phyloP scores from a whole-genome alignment of 2,113 vertebrate genomes.

The Trematocara zebra region DNA sequence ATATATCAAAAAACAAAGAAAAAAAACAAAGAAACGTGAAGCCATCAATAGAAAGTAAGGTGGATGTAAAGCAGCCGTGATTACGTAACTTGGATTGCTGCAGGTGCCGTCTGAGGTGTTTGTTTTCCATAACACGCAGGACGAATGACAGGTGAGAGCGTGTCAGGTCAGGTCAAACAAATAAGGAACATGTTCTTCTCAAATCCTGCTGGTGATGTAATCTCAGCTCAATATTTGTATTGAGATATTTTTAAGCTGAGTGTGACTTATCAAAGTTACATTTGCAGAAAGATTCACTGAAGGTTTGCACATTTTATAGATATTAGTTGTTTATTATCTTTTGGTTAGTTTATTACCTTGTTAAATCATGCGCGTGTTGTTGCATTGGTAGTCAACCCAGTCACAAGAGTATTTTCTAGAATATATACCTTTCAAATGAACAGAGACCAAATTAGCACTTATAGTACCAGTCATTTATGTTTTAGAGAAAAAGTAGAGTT shows the following conservation, averaged over 20 bases:
- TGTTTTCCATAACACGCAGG: background rate
- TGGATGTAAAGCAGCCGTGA: background rate
- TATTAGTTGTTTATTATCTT: background rate
- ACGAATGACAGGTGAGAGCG: constrained; percentile 13
- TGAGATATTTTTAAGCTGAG: background rate
- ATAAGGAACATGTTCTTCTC: background rate
- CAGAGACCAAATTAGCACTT: background rate
- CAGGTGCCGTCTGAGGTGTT: constrained; percentile 12
- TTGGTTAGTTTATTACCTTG: background rate
- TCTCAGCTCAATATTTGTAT: background rate
- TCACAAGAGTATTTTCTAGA: background rate
- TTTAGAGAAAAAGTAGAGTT: background rate
- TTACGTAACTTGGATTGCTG: background rate
- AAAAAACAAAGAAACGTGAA: background rate
- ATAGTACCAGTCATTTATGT: background rate
- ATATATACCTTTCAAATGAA: background rate
- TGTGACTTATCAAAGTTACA: background rate
- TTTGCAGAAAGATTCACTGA: background rate
- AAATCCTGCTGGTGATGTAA: background rate
- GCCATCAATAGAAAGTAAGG: background rate
- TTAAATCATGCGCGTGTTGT: background rate
- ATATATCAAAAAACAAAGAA: no score
- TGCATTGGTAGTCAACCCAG: background rate
- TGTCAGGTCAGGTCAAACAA: background rate
- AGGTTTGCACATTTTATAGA: background rate